Evolutionary conservation across 2,113 vertebrate species (phyloP).

Genomic region (Anas platyrhynchos): DNA sequence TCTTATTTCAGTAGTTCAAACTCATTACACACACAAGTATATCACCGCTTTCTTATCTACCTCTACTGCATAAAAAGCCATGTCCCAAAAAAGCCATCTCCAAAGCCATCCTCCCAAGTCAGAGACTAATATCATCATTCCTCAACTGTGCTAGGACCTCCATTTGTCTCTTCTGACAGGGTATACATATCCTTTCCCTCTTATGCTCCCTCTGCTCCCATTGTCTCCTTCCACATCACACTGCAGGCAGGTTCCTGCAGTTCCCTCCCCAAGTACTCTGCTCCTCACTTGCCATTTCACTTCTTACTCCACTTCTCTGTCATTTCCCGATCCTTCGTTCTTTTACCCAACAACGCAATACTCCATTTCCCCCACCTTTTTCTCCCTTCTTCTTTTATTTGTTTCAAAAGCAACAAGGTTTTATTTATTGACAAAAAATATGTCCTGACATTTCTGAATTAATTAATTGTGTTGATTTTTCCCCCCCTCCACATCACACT

Average conservation of each 20-base stretch:
- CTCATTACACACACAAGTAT: background rate
- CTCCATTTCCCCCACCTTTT: background rate
- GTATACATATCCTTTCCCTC: background rate
- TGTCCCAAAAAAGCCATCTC: too few relatives aligned
- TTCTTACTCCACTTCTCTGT: background rate
- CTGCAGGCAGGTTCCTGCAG: background rate
- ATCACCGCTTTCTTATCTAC: background rate
- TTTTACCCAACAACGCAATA: background rate
- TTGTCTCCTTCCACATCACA: background rate
- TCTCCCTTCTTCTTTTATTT: background rate
- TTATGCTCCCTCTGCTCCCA: background rate
- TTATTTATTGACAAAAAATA: background rate
- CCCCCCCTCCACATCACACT: background rate
- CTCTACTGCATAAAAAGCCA: background rate
- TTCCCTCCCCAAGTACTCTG: background rate
- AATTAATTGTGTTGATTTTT: background rate
- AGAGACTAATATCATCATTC: background rate
- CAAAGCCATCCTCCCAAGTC: background rate
- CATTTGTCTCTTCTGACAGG: background rate
- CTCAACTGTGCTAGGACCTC: background rate
- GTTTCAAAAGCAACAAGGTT: background rate
- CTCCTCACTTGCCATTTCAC: background rate
- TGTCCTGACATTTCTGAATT: background rate
- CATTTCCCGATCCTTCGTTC: background rate
- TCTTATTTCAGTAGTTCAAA: background rate